Percentiles rank a stretch among this genome's conserved stretches.
These are phyloP conservation scores for Hipposideros armiger DNA, from an alignment of 2,113 vertebrate genomes.

Conservation along the genomic window DNA sequence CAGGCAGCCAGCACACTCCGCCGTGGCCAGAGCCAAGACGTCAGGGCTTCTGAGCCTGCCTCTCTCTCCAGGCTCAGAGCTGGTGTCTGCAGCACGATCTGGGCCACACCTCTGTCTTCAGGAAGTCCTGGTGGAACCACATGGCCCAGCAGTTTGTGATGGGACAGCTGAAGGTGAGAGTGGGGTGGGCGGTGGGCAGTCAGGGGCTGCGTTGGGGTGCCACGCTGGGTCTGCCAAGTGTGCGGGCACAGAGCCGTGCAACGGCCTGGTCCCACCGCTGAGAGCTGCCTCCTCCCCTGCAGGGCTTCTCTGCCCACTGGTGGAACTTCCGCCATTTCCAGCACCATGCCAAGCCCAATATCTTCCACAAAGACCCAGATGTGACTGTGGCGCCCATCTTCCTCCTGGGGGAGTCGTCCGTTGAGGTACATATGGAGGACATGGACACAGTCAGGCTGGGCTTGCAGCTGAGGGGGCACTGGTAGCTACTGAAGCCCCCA, in stretches of 20 bases:
- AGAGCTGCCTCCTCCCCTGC: background rate
- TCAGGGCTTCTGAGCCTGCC: background rate
- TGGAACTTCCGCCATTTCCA: slow-evolving; percentile 98
- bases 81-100: slow-evolving; percentile 88
- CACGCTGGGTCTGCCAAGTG: fast-evolving
- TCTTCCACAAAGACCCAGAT: slow-evolving; percentile 96
- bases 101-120: slow-evolving; percentile 86
- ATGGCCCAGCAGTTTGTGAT: slow-evolving; percentile 86
- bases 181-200: background rate
- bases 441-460: fast-evolving
- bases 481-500: background rate
- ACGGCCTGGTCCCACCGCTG: fast-evolving
- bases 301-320: slow-evolving; percentile 82
- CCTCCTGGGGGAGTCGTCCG: slow-evolving; percentile 92
- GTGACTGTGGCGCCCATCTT: slow-evolving; percentile 95
- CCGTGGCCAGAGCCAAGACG: background rate
- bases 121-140: slow-evolving; percentile 85
- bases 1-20: background rate
- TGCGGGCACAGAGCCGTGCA: background rate
- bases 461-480: background rate
- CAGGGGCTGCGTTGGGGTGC: background rate
- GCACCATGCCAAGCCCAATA: slow-evolving; percentile 97
- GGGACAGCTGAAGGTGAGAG: slow-evolving; percentile 87
- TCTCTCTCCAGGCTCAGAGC: slow-evolving; percentile 80
- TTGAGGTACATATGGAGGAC: slow-evolving; percentile 89